Evolutionary conservation across 1,140 invertebrate species (phyloP).

Genomic region (Drosophila pallidifrons): DNA sequence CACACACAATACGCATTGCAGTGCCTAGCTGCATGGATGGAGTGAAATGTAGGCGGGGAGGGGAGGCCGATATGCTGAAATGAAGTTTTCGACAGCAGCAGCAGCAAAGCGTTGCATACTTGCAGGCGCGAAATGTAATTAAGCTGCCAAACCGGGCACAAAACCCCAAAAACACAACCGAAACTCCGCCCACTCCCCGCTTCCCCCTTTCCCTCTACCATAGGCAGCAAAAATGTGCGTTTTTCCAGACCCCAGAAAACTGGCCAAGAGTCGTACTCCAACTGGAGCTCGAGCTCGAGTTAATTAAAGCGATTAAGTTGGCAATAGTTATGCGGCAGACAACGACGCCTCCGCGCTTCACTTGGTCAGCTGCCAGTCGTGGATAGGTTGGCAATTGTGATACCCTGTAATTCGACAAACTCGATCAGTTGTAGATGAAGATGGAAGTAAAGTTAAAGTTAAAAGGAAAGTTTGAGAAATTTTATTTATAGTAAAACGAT

Average conservation of each 20-base stretch:
- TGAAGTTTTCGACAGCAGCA: slow-evolving; percentile 44
- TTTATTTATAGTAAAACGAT: too few relatives aligned
- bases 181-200: slow-evolving; percentile 19
- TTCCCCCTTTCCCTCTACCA: background rate
- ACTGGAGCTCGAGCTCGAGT: slow-evolving; percentile 47
- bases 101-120: slow-evolving; percentile 63
- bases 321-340: slow-evolving; percentile 58
- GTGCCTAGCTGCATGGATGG: background rate
- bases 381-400: background rate
- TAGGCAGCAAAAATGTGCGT: background rate
- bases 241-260: background rate
- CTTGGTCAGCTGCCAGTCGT: slow-evolving; percentile 4
- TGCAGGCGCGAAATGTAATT: slow-evolving; percentile 81
- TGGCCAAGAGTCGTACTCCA: background rate
- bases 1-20: slow-evolving; percentile 30
- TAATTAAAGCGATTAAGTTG: slow-evolving; percentile 76
- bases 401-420: background rate
- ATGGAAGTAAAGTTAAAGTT: too few relatives aligned
- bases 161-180: slow-evolving; percentile 24
- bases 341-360: slow-evolving; percentile 12
- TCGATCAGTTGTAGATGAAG: too few relatives aligned
- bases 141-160: slow-evolving; percentile 66
- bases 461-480: too few relatives aligned
- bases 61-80: slow-evolving; percentile 19
- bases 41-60: background rate